These are phyloP conservation scores for Podilymbus podiceps DNA, from an alignment of 2,113 vertebrate genomes.

Conservation along the genomic window DNA sequence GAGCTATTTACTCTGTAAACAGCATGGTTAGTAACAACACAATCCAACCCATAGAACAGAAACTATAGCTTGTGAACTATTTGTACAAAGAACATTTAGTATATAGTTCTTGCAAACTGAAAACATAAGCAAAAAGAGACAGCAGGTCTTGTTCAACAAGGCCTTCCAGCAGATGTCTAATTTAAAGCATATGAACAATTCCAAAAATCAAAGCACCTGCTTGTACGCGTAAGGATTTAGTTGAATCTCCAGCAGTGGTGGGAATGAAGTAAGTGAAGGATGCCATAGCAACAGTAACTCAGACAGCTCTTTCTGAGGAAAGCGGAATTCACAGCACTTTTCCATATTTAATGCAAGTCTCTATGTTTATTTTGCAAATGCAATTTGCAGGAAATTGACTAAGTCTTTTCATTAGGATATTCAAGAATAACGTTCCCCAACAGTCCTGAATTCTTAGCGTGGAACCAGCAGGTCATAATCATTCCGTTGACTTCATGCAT, in stretches of 20 bases:
- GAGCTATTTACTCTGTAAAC: background rate
- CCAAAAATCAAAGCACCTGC: background rate
- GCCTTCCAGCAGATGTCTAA: background rate
- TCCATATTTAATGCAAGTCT: background rate
- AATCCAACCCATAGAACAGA: background rate
- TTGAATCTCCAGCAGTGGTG: background rate
- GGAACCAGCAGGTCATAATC: background rate
- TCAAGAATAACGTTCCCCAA: background rate
- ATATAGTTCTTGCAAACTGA: background rate
- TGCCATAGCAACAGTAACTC: constrained; percentile 44
- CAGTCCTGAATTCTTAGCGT: background rate
- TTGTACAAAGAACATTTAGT: background rate
- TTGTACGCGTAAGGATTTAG: background rate
- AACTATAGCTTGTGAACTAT: background rate
- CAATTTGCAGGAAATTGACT: background rate
- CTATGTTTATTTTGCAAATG: background rate
- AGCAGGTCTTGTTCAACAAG: background rate
- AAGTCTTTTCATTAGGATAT: background rate
- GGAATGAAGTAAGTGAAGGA: background rate
- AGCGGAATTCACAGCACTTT: background rate
- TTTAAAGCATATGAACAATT: background rate
- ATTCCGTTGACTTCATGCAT: background rate
- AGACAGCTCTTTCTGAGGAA: background rate
- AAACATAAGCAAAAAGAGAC: background rate
- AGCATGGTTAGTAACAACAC: background rate